phyloP scores from a whole-genome alignment of 2,797 vertebrate species.

The Oophaga sylvatica region DNA sequence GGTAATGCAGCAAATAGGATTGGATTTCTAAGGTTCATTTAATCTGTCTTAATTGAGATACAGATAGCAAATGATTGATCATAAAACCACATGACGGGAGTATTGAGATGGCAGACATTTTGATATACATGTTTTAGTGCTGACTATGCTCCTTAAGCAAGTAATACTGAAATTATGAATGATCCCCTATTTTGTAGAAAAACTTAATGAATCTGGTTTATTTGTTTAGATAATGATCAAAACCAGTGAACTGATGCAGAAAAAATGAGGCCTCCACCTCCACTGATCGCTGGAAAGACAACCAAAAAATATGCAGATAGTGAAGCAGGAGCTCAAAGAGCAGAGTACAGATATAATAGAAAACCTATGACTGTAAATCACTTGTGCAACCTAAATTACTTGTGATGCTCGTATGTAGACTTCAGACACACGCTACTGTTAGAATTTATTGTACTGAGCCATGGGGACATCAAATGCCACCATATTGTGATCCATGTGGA shows the following conservation, averaged over 20 bases:
- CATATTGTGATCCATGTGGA: too few relatives aligned
- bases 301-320: too few relatives aligned
- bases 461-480: too few relatives aligned
- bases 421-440: background rate
- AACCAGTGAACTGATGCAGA: background rate
- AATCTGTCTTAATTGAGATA: conserved; percentile 23
- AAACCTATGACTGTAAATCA: too few relatives aligned
- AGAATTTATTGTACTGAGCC: too few relatives aligned
- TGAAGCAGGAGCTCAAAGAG: too few relatives aligned
- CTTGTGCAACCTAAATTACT: too few relatives aligned
- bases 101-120: background rate
- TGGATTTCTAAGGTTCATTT: conserved; percentile 39
- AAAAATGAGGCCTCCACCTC: background rate
- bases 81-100: conserved; percentile 27
- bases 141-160: conserved; percentile 17
- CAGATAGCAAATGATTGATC: conserved; percentile 36
- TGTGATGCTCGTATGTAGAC: background rate
- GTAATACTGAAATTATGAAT: background rate
- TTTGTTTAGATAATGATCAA: background rate
- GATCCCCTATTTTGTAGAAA: background rate
- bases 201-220: background rate
- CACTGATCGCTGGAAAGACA: too few relatives aligned
- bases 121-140: background rate
- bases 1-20: conserved; percentile 39
- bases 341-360: too few relatives aligned